Base-by-base conservation (phyloP, 2,797 vertebrate genomes). In the Podarcis lilfordi region DNA sequence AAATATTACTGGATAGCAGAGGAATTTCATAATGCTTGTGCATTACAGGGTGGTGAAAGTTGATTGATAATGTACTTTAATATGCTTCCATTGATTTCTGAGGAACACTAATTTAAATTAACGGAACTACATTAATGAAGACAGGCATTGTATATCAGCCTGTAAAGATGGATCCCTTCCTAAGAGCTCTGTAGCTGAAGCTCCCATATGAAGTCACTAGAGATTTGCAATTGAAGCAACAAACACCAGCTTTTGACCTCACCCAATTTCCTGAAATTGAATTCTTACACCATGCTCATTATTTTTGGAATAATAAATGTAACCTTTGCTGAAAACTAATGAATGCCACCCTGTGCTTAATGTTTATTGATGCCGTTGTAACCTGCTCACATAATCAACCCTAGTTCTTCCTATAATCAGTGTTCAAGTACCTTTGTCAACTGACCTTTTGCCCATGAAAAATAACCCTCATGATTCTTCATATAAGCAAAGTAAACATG, bases 401-500 rank as follows among this genome's bases (percentile, higher is more conserved):
- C 77, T 71, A 76, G 23, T 82, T 1, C 2, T 82, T 66, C 76
- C 66, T 1, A 35, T 78, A 72, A 88, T 85, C 72, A 86, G 32
- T 43, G 81, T 35, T 86, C 64, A 85, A 80, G 85, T 80, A 71
- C 9, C 5, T 80, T 74, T 86, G 37, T 84, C 80, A 64, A 61
- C 40, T 45, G 8, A 80, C 87, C 71, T 89, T 88, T 9, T 59
- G n/a, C 69, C 82, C 0, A 1, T 77, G 35, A 45, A 86, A 83
- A 69, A 76, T 40, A 59, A 69, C 19, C 21, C 81, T 86, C 79
- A 59, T 86, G 84, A 50, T 83, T 91, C 86, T 86, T 35, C 86
- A 91, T 88, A 84, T 86, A 64, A 82, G 72, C 35, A 76, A 82
- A 78, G 66, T 79, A 86, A 91, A 89, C 1, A 0, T n/a, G 69